Conservation (phyloP, 1,140 invertebrate genomes). For the Leptoteleia sp. region DNA sequence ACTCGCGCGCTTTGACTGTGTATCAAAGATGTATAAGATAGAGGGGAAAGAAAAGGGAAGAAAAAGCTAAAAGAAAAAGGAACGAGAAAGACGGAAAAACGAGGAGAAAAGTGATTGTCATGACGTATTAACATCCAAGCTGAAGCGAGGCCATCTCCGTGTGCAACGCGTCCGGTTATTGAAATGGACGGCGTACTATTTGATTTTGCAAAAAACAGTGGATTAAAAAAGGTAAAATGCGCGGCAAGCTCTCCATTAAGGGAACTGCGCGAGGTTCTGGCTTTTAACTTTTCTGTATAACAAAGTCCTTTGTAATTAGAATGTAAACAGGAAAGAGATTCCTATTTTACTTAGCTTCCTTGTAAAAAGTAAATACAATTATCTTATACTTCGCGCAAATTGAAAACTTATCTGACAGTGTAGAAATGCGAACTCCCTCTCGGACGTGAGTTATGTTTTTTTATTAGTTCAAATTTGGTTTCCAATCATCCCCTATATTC, state of each 20-base stretch:
- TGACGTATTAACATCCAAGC: slow-evolving; percentile 62
- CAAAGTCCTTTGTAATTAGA: slow-evolving; percentile 45
- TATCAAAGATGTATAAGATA: slow-evolving; percentile 25
- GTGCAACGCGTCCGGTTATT: slow-evolving; percentile 38
- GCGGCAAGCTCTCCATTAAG: slow-evolving; percentile 51
- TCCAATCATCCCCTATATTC: too few relatives aligned
- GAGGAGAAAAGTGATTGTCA: slow-evolving; percentile 69
- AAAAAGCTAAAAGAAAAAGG: too few relatives aligned
- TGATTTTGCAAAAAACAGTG: slow-evolving; percentile 49
- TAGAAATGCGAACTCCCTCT: too few relatives aligned
- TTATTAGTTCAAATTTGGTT: too few relatives aligned
- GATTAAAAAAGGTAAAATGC: slow-evolving; percentile 54
- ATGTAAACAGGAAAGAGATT: slow-evolving; percentile 33
- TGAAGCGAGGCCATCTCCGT: slow-evolving; percentile 30
- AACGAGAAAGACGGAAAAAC: slow-evolving; percentile 62
- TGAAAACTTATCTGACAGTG: too few relatives aligned
- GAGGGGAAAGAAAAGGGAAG: too few relatives aligned
- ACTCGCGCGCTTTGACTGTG: not conserved
- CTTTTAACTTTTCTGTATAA: slow-evolving; percentile 43
- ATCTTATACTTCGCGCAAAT: not conserved
- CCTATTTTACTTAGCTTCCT: not conserved
- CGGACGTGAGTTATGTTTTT: too few relatives aligned
- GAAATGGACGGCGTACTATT: slow-evolving; percentile 42
- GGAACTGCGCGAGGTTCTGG: slow-evolving; percentile 38
- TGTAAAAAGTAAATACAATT: slow-evolving; percentile 18